Evolutionary conservation across 2,113 vertebrate species (phyloP), one percentile per base, ranked within the genome.

Genomic region (Coptodon bakossiorum): DNA sequence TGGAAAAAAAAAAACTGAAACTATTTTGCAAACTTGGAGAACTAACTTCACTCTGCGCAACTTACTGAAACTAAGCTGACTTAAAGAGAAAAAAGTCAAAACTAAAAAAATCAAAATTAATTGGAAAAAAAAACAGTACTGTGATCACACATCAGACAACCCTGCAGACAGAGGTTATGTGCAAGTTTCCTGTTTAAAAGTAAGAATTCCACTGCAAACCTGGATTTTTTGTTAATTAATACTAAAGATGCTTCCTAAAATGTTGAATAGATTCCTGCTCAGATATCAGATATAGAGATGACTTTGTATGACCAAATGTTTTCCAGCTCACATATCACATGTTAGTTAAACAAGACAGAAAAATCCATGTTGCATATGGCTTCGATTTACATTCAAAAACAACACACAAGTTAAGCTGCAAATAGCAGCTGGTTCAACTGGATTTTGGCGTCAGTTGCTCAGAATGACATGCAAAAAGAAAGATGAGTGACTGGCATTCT

Each of bases 1-100:
- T 31, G 2, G 11, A 1, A 1, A 0, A 7, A 54, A 29, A 57
- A 57, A 57, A 59, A 59, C 56, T 16, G 56, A 59, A 29, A 29
- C 56, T 59, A 59, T 59, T 59, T 59, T 29, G 48, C 5, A 52
- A 52, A 52, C 27, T 61, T 61, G 14, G 57, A 17, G 0, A 31
- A 61, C 57, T 31, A 61, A 61, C 57, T 61, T 61, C 27, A 31
- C 27, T 61, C 27, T 61, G 27, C 0, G 5, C 29, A 31, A 61
- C 57, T 31, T 17, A 61, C 57, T 31, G 57, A 61, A 61, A 61
- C 57, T 61, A 17, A 61, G 0, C 17, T 10, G 57, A 31, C 57
- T 61, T 61, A 31, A 61, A 61, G 14, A 61, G 27, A 61, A 31
- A 61, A 61, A 59, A 56, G 11, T 56, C 54, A 56, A 56, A 56